These are phyloP conservation scores for Sebastes cheni DNA, from an alignment of 2,797 vertebrate genomes.

Conservation along the genomic window DNA sequence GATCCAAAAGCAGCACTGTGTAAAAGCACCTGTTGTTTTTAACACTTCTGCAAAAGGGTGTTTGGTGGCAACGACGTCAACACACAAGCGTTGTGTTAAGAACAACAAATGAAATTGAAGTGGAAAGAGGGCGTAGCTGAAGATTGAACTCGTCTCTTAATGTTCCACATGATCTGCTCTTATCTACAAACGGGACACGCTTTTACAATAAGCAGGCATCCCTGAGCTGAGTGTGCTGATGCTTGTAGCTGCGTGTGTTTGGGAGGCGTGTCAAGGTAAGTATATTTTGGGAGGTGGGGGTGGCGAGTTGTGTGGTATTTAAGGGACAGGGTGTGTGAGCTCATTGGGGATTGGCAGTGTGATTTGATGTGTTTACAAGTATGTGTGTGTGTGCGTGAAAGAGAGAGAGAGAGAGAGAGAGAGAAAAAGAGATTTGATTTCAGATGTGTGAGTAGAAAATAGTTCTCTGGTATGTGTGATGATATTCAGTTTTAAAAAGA, in stretches of 20 bases:
- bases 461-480: not conserved
- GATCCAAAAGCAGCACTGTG: not conserved
- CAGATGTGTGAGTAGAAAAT: slow-evolving; percentile 7
- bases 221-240: slow-evolving; percentile 2
- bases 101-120: not conserved
- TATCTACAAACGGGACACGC: slow-evolving; percentile 23
- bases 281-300: slow-evolving; percentile 4
- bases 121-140: not conserved
- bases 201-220: slow-evolving; percentile 56
- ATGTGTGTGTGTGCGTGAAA: slow-evolving; percentile 4
- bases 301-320: slow-evolving; percentile 31
- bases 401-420: not conserved
- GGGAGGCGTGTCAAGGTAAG: slow-evolving; percentile 20
- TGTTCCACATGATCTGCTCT: not conserved
- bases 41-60: not conserved
- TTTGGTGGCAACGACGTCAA: not conserved
- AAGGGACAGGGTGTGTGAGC: slow-evolving; percentile 4
- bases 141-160: not conserved
- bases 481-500: not conserved
- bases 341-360: not conserved
- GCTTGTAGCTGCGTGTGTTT: slow-evolving; percentile 11
- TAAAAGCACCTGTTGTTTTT: not conserved
- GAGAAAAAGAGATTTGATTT: not conserved
- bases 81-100: not conserved
- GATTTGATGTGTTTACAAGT: slow-evolving; percentile 31